These are phyloP conservation scores for Panopea generosa DNA, from an alignment of 2,888 invertebrate genomes.

Conservation along the genomic window DNA sequence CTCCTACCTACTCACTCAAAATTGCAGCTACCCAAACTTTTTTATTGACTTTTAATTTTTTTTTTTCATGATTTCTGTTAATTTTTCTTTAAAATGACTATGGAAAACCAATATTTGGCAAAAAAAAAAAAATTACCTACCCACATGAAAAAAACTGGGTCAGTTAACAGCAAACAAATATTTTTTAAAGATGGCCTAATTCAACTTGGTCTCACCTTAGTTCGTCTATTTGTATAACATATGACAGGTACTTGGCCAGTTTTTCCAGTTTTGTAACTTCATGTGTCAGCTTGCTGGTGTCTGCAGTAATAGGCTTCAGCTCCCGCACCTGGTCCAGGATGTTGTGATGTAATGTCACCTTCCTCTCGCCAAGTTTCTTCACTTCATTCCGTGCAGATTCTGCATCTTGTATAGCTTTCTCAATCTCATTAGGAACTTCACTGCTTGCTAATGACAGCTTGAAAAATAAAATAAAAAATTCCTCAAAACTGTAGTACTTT, in stretches of 20 bases:
- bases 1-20: too few relatives aligned
- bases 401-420: slow-evolving; percentile 76
- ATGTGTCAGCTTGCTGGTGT: slow-evolving; percentile 68
- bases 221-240: slow-evolving; percentile 78
- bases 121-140: too few relatives aligned
- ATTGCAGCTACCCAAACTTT: too few relatives aligned
- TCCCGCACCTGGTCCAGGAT: slow-evolving; percentile 73
- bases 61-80: too few relatives aligned
- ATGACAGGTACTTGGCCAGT: slow-evolving; percentile 77
- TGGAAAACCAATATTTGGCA: too few relatives aligned
- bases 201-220: too few relatives aligned
- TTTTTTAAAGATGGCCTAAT: too few relatives aligned
- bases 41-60: too few relatives aligned
- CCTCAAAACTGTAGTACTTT: neutral
- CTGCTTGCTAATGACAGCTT: slow-evolving; percentile 79
- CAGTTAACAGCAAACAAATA: too few relatives aligned
- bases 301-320: slow-evolving; percentile 69
- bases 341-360: slow-evolving; percentile 73
- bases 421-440: slow-evolving; percentile 80
- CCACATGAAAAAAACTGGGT: too few relatives aligned
- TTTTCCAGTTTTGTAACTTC: slow-evolving; percentile 78
- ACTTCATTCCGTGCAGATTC: slow-evolving; percentile 68
- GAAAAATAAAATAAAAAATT: slow-evolving; percentile 14
- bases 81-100: too few relatives aligned
- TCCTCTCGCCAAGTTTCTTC: slow-evolving; percentile 64